Percentiles rank a stretch among this genome's conserved stretches.
These are phyloP conservation scores for Drosophila subsilvestris DNA, from an alignment of 2,888 invertebrate species.

Conservation along the genomic window DNA sequence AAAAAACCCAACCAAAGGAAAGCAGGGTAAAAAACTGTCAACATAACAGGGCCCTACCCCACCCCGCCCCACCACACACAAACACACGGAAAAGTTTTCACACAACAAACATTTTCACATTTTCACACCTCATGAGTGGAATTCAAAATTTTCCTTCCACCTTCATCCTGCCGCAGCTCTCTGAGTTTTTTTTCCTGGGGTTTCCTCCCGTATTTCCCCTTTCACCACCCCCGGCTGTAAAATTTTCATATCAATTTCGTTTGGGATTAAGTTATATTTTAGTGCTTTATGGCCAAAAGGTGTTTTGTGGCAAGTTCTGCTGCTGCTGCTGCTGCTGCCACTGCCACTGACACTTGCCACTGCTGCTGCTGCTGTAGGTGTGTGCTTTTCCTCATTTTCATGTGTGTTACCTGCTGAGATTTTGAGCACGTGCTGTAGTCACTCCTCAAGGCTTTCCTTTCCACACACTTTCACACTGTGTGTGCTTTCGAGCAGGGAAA, in stretches of 20 bases:
- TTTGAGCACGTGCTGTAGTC: conserved; percentile 63
- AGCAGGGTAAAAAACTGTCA: conserved; percentile 35
- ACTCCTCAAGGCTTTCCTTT: conserved; percentile 55
- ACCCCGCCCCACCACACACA: too few species aligned
- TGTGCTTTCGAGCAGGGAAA: conserved; percentile 32
- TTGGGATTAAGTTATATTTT: conserved; percentile 77
- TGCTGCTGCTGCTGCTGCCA: neutral
- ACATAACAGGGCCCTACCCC: conserved; percentile 36
- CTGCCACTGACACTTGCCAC: neutral
- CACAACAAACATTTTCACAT: conserved; percentile 47
- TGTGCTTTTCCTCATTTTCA: conserved; percentile 22
- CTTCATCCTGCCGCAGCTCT: conserved; percentile 1
- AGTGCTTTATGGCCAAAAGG: conserved; percentile 61
- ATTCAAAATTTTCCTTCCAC: conserved; percentile 64
- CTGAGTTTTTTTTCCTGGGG: conserved; percentile 3
- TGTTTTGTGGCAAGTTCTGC: conserved; percentile 52
- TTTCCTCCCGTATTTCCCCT: conserved; percentile 32
- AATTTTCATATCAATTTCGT: conserved; percentile 77
- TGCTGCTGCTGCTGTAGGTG: conserved; percentile 6
- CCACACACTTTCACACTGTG: conserved; percentile 37
- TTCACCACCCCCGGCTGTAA: conserved; percentile 46
- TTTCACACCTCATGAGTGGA: conserved; percentile 73
- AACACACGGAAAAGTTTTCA: conserved; percentile 45
- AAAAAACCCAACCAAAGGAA: conserved; percentile 15
- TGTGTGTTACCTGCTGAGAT: conserved; percentile 60